Percentiles rank a stretch among this genome's conserved stretches.
Conservation (phyloP, 2,888 invertebrate species). For the Drosophila testacea region DNA sequence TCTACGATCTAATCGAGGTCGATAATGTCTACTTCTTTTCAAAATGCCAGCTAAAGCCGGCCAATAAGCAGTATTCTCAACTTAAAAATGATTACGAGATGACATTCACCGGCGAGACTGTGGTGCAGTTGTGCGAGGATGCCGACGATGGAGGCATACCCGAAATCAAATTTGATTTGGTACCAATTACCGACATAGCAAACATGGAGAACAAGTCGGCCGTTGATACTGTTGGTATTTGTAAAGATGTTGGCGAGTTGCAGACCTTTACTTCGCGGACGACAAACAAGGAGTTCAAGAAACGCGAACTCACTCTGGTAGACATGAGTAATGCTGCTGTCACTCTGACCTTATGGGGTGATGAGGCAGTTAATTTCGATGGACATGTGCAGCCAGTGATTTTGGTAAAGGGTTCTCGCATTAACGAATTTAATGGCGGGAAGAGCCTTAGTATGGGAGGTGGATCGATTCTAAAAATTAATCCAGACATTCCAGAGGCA, state of each 20-base stretch:
- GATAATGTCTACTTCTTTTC: conserved; percentile 95
- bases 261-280: conserved; percentile 90
- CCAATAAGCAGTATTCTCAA: conserved; percentile 94
- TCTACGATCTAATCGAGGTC: conserved; percentile 94
- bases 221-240: conserved; percentile 95
- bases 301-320: conserved; percentile 94
- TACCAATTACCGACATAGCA: conserved; percentile 90
- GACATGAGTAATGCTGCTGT: conserved; percentile 93
- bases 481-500: conserved; percentile 96
- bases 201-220: conserved; percentile 88
- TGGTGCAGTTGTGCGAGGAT: conserved; percentile 86
- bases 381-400: conserved; percentile 92
- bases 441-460: conserved; percentile 88
- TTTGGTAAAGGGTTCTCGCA: conserved; percentile 92
- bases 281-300: conserved; percentile 93
- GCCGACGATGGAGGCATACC: conserved; percentile 89
- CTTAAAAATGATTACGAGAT: conserved; percentile 98
- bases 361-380: conserved; percentile 94
- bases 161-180: conserved; percentile 91
- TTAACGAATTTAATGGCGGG: conserved; percentile 95
- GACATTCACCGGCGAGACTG: conserved; percentile 92
- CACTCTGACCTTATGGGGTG: conserved; percentile 95
- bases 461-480: conserved; percentile 89
- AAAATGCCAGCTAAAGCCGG: conserved; percentile 94
- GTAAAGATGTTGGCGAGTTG: conserved; percentile 90